A percentile compares a stretch with the other conserved stretches of the same genome.
phyloP scores from a whole-genome alignment of 2,797 vertebrate genomes.

The Anisognathus igniventris region DNA sequence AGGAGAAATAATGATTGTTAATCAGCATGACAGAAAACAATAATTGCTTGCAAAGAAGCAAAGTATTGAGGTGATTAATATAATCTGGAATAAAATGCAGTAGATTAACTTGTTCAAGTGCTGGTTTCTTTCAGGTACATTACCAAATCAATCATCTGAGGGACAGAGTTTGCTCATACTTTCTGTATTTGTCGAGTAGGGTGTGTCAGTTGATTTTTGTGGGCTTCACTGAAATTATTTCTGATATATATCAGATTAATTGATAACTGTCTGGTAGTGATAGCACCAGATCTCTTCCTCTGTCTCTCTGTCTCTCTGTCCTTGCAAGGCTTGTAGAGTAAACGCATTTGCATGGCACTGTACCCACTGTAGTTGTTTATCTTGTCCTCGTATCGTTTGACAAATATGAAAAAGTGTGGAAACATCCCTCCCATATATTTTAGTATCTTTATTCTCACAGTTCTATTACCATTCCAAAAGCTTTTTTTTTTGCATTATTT shows the following conservation, averaged over 20 bases:
- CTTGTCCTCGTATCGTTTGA: background rate
- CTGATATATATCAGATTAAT: background rate
- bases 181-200: background rate
- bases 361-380: background rate
- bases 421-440: background rate
- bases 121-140: background rate
- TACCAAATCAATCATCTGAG: background rate
- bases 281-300: background rate
- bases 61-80: background rate
- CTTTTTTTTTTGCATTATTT: background rate
- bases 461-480: background rate
- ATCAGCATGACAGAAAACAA: conserved; percentile 32
- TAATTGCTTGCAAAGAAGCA: conserved; percentile 25
- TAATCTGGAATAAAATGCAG: conserved; percentile 23
- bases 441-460: background rate
- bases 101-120: background rate
- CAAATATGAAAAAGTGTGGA: background rate
- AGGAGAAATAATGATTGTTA: conserved; percentile 23
- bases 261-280: background rate
- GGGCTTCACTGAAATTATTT: background rate
- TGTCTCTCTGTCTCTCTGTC: background rate
- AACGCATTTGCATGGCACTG: background rate
- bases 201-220: background rate
- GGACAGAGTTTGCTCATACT: background rate
- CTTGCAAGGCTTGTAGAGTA: background rate